phyloP scores from a whole-genome alignment of 30 jellyfish, hydroid and myxozoan genomes.

The Pseudorhiza aurosa region DNA sequence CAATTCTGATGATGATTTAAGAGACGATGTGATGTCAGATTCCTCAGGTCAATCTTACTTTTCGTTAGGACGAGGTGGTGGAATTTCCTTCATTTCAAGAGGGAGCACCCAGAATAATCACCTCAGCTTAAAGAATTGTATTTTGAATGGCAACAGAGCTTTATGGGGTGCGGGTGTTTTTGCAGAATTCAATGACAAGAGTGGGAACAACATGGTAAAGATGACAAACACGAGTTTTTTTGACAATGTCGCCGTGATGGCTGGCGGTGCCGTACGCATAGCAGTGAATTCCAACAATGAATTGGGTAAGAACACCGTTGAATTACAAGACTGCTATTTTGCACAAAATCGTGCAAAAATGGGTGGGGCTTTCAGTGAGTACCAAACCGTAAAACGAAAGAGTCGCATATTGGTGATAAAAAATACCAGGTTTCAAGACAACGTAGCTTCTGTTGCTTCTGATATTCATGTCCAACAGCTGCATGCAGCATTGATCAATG shows the following conservation, averaged over 20 bases:
- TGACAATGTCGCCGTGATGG: slow-evolving; percentile 41
- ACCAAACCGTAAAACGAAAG: neutral
- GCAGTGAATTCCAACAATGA: slow-evolving; percentile 27
- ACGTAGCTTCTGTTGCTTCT: slow-evolving; percentile 23
- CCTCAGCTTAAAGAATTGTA: slow-evolving; percentile 5
- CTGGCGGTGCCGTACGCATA: slow-evolving; percentile 78
- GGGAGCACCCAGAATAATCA: slow-evolving; percentile 30
- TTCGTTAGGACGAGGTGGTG: slow-evolving; percentile 78
- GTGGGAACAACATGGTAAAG: slow-evolving; percentile 11
- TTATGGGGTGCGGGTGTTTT: slow-evolving; percentile 86
- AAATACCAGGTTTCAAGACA: slow-evolving; percentile 5
- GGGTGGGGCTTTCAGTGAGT: slow-evolving; percentile 77
- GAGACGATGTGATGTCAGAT: neutral
- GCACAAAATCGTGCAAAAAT: slow-evolving; percentile 50
- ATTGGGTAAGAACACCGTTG: slow-evolving; percentile 7
- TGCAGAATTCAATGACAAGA: slow-evolving; percentile 41
- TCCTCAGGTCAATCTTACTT: slow-evolving; percentile 3
- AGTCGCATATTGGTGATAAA: neutral
- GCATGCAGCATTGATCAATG: slow-evolving; percentile 15
- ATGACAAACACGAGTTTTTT: slow-evolving; percentile 10
- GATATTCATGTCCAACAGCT: slow-evolving; percentile 26
- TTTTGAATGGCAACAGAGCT: slow-evolving; percentile 53
- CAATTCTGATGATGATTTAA: slow-evolving; percentile 27
- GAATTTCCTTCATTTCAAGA: slow-evolving; percentile 35
- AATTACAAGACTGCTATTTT: slow-evolving; percentile 14